Evolutionary conservation across 2,797 vertebrate species (phyloP), one percentile per base, ranked within the genome.

Genomic region (Geotrypetes seraphini): DNA sequence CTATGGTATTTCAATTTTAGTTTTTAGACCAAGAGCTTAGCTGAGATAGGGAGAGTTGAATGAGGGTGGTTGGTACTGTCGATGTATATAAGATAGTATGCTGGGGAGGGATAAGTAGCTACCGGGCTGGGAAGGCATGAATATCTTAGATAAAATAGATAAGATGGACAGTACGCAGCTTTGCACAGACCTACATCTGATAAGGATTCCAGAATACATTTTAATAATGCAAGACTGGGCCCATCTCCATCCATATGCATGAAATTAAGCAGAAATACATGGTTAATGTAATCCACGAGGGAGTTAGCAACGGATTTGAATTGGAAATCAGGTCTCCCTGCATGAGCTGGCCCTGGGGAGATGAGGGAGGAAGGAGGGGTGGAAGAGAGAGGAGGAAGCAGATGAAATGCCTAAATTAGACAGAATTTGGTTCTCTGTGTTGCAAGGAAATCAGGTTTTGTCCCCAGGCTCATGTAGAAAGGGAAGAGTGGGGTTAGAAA

Each of bases 161-260:
- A 15, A 25, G 25, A 9, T 14, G 25, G 10, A 8, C 3, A 5
- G 6, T 9, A 10, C 15, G 6, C 25, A 10, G n/a, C n/a, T n/a
- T n/a, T n/a, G n/a, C n/a, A n/a, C n/a, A n/a, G n/a, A n/a, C n/a
- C n/a, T n/a, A n/a, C n/a, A n/a, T n/a, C n/a, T n/a, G n/a, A n/a
- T n/a, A n/a, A n/a, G n/a, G n/a, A 1, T 10, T 11, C 23, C 6
- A 20, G 26, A n/a, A 24, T 13, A 26, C 16, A 24, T 5, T 10
- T 12, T 7, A 11, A 14, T 10, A 10, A 7, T 8, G 15, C 7
- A 5, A 10, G 23, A 7, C 7, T 0, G 4, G 15, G 20, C 11
- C 17, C 5, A 1, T 4, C 14, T 0, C 2, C 0, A 0, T 13
- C 14, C 1, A 0, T 0, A 2, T 19, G 28, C 0, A 0, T 1